These are phyloP conservation scores for Aricia agestis DNA, from an alignment of 1,140 invertebrate genomes.

Conservation along the genomic window DNA sequence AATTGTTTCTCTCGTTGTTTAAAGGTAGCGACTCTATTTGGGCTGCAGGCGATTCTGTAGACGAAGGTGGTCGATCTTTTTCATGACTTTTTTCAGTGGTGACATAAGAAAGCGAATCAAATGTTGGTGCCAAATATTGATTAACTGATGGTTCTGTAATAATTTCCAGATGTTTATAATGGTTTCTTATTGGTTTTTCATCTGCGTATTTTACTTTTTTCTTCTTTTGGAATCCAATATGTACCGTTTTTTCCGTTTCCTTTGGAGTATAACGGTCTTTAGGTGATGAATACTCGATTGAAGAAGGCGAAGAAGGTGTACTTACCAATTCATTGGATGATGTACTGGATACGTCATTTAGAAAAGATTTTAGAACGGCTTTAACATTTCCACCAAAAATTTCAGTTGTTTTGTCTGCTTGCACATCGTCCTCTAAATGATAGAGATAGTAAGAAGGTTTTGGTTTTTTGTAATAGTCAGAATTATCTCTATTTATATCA, in stretches of 20 bases:
- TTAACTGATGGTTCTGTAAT: slow-evolving; percentile 48
- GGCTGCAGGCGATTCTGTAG: slow-evolving; percentile 2
- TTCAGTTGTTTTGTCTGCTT: slow-evolving; percentile 62
- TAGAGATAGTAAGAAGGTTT: slow-evolving; percentile 61
- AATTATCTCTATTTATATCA: slow-evolving; percentile 30
- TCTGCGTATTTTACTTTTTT: slow-evolving; percentile 39
- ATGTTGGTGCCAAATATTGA: slow-evolving; percentile 21
- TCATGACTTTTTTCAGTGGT: background rate
- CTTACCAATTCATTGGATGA: slow-evolving; percentile 26
- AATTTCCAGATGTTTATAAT: slow-evolving; percentile 52
- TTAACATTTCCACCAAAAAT: slow-evolving; percentile 56
- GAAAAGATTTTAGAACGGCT: slow-evolving; percentile 60
- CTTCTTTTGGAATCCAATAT: slow-evolving; percentile 63
- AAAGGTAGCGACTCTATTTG: background rate
- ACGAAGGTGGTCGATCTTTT: slow-evolving; percentile 15
- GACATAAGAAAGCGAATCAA: background rate
- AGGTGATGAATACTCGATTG: slow-evolving; percentile 35
- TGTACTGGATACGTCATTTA: slow-evolving; percentile 39
- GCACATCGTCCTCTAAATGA: slow-evolving; percentile 47
- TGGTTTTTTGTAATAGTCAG: slow-evolving; percentile 32
- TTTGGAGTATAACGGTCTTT: slow-evolving; percentile 30
- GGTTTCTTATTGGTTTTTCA: slow-evolving; percentile 46
- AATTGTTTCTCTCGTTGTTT: background rate
- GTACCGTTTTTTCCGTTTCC: slow-evolving; percentile 48
- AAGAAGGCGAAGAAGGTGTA: slow-evolving; percentile 37